Evolutionary conservation across 2,113 vertebrate genomes (phyloP), one percentile per base, ranked within the genome.

Genomic region (Nyctereutes procyonoides): DNA sequence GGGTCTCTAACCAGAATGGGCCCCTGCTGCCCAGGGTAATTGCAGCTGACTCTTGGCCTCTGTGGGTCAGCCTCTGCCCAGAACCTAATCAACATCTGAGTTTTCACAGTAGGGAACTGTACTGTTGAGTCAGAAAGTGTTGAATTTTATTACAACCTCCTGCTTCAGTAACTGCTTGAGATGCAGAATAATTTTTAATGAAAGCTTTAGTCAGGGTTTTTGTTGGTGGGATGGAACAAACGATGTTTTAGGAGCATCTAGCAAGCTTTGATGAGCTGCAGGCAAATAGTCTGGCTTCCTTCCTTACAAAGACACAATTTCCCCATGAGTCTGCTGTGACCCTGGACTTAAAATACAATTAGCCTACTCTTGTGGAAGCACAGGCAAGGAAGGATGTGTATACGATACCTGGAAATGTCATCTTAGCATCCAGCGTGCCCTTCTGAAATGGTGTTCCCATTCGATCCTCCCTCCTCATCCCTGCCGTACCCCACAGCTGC

Each of bases 151-250:
- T 92, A 28, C 0, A 79, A 7, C 20, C 10, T 65, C 60, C 74
- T 84, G 38, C 71, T 91, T 93, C 90, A 55, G 24, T 73, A 22
- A 51, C 79, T 95, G 38, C 80, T 67, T 82, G 65, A 73, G 74
- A 62, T 30, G 74, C 90, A 92, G 79, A 87, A 84, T 88, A 79
- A 60, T 90, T 95, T 67, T 79, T 80, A 93, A 30, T 80, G 86
- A 95, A 89, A 86, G 62, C 74, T 80, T 74, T 80, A 15, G 79
- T 87, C 65, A 53, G 55, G 43, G 84, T 94, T 95, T 87, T 87
- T 92, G 69, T 30, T 24, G 58, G 82, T 86, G 58, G 73, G 28
- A 32, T 19, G 14, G 63, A 79, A 38, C 58, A 62, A 96, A 53
- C 0, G 4, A 4, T 96, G 30, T 17, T 86, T 96, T 91, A 65